Evolutionary conservation across 2,888 invertebrate genomes (phyloP), one percentile per base, ranked within the genome.

Genomic region (Chalcis sispes): DNA sequence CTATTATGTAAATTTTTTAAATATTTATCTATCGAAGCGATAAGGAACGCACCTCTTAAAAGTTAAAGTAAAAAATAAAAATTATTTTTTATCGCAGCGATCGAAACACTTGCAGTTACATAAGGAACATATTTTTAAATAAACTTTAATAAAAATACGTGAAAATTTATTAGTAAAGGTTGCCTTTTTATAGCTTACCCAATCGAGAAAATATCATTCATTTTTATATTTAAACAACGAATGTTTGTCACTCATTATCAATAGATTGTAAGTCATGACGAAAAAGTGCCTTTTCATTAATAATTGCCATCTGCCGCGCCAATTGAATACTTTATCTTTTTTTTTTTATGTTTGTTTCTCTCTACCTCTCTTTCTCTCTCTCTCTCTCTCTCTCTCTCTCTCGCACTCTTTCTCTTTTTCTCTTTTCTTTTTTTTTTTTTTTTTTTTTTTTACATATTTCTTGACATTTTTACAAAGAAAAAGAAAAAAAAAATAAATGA

Each of bases 1-100:
- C 56, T 64, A 58, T 46, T 64, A 64, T 72, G 64, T 64, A 64
- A 72, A 72, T 72, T 72, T 46, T 20, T 64, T 36, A 8, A 36
- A 25, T 40, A 50, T n/a, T n/a, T n/a, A n/a, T n/a, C 40, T 70
- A 61, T 70, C 48, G 48, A 36, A 36, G 58, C 23, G 46, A 50
- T 40, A 40, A 50, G 2, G 59, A 50, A n/a, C 25, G 48, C 32
- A 23, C 32, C 4, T 25, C 25, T 42, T 18, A 29, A 25, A 27
- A 46, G 29, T 7, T 2, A 23, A 0, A 25, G 40, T n/a, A n/a
- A n/a, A n/a, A n/a, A n/a, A n/a, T n/a, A n/a, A n/a, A 69, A 48
- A 48, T 36, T 46, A 69, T 42, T 42, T 42, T 69, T 69, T 58
- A 48, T 59, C 59, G 36, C 48, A 42, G n/a, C 27, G 36, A 29